A percentile compares a stretch with the other conserved stretches of the same genome.
Evolutionary conservation across 2,113 vertebrate species (phyloP).

Genomic region (Lycaon pictus): DNA sequence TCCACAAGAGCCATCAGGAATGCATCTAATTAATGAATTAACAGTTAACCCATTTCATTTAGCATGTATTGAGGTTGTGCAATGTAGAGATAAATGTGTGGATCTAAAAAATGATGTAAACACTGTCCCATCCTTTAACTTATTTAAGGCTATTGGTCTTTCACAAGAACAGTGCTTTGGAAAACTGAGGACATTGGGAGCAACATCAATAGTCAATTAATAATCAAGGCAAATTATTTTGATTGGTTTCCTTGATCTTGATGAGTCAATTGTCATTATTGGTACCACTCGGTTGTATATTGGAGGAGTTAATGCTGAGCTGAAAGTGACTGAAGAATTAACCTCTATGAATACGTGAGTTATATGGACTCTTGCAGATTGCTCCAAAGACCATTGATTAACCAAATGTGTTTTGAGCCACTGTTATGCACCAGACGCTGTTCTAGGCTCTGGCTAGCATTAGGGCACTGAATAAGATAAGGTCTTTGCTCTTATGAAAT

Average conservation of each 20-base stretch:
- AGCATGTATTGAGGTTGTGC: background rate
- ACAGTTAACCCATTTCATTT: background rate
- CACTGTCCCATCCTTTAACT: background rate
- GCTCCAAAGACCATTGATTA: background rate
- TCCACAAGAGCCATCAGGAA: background rate
- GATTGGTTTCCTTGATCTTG: background rate
- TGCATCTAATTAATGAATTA: background rate
- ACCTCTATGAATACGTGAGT: background rate
- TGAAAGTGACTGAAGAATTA: slow-evolving; percentile 19
- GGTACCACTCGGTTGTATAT: background rate
- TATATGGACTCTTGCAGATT: background rate
- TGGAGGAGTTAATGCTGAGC: slow-evolving; percentile 22
- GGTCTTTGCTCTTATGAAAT: background rate
- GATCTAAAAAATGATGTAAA: background rate
- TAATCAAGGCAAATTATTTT: slow-evolving; percentile 17
- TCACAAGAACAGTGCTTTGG: background rate
- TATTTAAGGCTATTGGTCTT: background rate
- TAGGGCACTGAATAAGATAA: background rate
- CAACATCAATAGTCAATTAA: background rate
- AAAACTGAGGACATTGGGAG: background rate
- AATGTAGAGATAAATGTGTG: background rate
- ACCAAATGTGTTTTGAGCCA: background rate
- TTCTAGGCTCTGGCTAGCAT: background rate
- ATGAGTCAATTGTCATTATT: background rate
- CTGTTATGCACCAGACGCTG: background rate